Base-by-base conservation (phyloP, 2,888 invertebrate species). In the Cyclophora albipunctata region DNA sequence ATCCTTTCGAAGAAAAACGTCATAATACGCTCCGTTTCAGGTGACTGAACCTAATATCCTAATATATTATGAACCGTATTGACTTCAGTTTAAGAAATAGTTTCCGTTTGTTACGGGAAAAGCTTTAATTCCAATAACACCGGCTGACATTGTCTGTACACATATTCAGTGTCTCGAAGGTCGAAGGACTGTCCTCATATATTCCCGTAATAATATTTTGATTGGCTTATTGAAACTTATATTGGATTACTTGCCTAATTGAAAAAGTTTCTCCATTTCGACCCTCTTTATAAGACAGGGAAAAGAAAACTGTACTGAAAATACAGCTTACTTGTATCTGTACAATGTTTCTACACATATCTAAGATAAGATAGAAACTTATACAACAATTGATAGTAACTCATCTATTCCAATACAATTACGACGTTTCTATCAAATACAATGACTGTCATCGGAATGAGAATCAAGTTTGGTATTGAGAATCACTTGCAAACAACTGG, bases 241-340 rank as follows among this genome's bases (percentile, higher is more conserved):
- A 59, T 55, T 55, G 55, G 57, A 57, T 52, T 53, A 58, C 58
- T 55, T 57, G 51, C 49, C 53, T 61, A 63, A 63, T 61, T 61
- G 61, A 56, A 60, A 63, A 63, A 61, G 42, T 63, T 63, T 59
- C 52, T 54, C 55, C 52, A 59, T 59, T 55, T 48, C 48, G 49
- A 45, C 48, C 50, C 51, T 54, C 53, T 40, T 52, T 49, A 7
- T 47, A 49, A 48, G 48, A 34, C 48, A 51, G 42, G 46, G 46
- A 45, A 46, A 48, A 56, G 48, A 53, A 49, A 49, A 49, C 53
- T 54, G 43, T 52, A 46, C 50, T 41, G 42, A 42, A 20, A 5
- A 42, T 42, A 20, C 20, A 20, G 20, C 20, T 20, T 20, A 20
- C 20, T 20, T 20, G 20, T 20, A 20, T 20, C 20, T 20, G 20